Evolutionary conservation across 2,888 invertebrate species (phyloP), one percentile per base, ranked within the genome.

Genomic region (Pollenia angustigena): DNA sequence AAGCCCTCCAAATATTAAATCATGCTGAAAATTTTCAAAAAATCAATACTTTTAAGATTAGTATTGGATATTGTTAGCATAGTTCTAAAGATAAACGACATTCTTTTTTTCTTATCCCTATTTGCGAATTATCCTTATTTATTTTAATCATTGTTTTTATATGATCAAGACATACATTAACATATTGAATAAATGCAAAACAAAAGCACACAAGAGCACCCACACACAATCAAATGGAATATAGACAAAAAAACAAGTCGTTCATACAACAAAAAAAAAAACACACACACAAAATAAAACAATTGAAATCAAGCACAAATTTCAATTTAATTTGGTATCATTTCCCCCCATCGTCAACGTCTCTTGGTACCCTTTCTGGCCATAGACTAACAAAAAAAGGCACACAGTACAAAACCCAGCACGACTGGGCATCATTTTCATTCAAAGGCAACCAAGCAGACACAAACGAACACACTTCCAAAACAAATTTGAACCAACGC

Each of bases 281-380:
- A 50, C 9, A 32, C 18, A 56, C n/a, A n/a, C n/a, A n/a, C n/a
- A n/a, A 75, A 74, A 81, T 85, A 81, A 83, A 89, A 88, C 83
- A 74, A 88, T 87, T 87, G 88, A 89, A 89, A 89, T 89, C 88
- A 89, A 89, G 87, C 85, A 88, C 88, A 89, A 89, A 89, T 88
- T 89, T 89, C 89, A 89, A 89, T 89, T 89, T 88, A 89, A 89
- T 89, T 88, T 89, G 81, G 46, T 52, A 60, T 50, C 16, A 68
- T 56, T 56, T 50, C 11, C 66, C 44, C 42, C 7, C 11, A 11
- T 23, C 44, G 32, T 56, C 48, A 14, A 50, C 14, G 16, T 54
- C n/a, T 56, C 46, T 48, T 6, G 44, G 52, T 54, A 72, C 14
- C n/a, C 54, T 40, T 80, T 52, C 62, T 69, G n/a, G 32, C 16